Percentiles rank a stretch among this genome's conserved stretches.
Conservation (phyloP, 2,113 vertebrate genomes). For the Serinus canaria region DNA sequence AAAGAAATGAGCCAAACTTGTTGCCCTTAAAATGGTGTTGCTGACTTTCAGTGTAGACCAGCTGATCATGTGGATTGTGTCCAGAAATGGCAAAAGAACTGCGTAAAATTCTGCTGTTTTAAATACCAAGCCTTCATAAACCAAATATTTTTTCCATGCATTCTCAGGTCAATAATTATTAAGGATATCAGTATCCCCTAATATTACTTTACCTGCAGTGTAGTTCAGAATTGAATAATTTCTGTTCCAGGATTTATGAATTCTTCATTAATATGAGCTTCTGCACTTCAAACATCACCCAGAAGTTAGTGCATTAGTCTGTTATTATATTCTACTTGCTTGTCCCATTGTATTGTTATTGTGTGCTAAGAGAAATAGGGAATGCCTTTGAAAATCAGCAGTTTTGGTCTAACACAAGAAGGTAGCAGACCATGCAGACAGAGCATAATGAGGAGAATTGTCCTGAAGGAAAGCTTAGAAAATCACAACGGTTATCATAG, state of each 20-base stretch:
- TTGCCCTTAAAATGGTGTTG: background rate
- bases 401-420: background rate
- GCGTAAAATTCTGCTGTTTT: background rate
- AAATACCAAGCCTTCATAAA: background rate
- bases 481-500: background rate
- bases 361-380: background rate
- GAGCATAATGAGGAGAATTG: background rate
- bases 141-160: background rate
- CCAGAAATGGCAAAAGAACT: background rate
- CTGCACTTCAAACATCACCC: background rate
- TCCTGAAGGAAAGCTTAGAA: background rate
- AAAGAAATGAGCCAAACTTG: background rate
- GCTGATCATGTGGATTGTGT: background rate
- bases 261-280: background rate
- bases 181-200: background rate
- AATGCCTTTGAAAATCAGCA: background rate
- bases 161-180: background rate
- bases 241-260: background rate
- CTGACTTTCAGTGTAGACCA: background rate
- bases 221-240: background rate
- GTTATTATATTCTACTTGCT: background rate
- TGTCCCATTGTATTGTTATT: fast-evolving
- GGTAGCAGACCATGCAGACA: background rate
- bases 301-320: background rate
- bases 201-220: background rate